Conservation (phyloP, 2,888 invertebrate species). For the Eupithecia tripunctaria region DNA sequence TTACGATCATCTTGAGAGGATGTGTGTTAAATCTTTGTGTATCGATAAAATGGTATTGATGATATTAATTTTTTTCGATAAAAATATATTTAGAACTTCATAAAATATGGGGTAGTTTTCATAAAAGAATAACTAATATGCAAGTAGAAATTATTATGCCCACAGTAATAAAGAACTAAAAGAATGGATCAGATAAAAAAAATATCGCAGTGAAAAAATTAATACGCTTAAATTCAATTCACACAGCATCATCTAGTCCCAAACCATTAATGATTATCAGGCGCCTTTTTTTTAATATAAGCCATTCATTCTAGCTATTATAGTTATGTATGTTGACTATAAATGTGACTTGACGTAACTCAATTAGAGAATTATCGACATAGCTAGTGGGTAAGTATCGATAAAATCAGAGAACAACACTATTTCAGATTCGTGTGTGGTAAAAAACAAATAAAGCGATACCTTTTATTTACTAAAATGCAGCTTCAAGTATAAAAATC, state of each 20-base stretch:
- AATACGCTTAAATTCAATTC: no score
- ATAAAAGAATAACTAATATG: background rate
- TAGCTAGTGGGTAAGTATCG: background rate
- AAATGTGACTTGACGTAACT: no score
- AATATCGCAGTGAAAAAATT: background rate
- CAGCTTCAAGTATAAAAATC: conserved; percentile 76
- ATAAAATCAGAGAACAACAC: conserved; percentile 54
- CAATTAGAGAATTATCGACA: background rate
- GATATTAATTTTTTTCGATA: no score
- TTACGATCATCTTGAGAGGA: conserved; percentile 54
- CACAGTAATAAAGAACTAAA: background rate
- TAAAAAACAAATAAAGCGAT: conserved; percentile 77
- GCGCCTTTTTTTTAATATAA: background rate
- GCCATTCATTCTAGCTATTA: background rate
- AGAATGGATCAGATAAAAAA: background rate
- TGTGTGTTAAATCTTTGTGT: conserved; percentile 53
- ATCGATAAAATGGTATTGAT: conserved; percentile 47
- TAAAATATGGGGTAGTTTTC: conserved; percentile 2
- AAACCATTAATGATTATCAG: background rate
- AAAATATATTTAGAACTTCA: no score
- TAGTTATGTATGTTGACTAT: no score
- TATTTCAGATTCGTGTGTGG: conserved; percentile 78
- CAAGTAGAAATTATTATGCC: background rate
- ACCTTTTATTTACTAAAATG: conserved; percentile 82
- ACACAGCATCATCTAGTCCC: no score